Conservation (phyloP, 2,888 invertebrate genomes). For the Xylophagus ater region DNA sequence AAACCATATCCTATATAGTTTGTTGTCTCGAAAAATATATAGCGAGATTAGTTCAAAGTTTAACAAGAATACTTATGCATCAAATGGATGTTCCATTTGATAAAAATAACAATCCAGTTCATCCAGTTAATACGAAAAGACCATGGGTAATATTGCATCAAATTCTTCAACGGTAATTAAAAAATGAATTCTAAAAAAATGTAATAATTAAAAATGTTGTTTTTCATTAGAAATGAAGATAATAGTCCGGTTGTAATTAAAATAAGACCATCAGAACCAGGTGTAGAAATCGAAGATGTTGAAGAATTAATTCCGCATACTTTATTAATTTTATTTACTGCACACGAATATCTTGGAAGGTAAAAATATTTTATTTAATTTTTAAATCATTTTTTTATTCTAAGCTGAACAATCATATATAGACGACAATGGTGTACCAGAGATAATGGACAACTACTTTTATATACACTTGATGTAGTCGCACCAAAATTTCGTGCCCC, state of each 20-base stretch:
- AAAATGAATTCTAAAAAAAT: conserved; percentile 1
- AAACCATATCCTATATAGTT: conserved; percentile 24
- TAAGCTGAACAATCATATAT: no score
- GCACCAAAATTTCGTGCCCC: conserved; percentile 58
- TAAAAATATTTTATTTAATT: conserved; percentile 24
- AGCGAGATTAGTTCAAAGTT: conserved; percentile 58
- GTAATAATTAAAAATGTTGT: conserved; percentile 8
- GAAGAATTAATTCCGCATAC: conserved; percentile 57
- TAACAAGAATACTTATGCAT: conserved; percentile 63
- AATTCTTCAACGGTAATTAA: conserved; percentile 50
- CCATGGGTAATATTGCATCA: conserved; percentile 80
- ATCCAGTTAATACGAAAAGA: conserved; percentile 57
- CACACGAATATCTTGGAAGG: conserved; percentile 71
- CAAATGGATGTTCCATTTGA: conserved; percentile 54
- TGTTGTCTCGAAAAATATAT: conserved; percentile 48
- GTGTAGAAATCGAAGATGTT: conserved; percentile 37
- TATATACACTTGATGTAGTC: conserved; percentile 64
- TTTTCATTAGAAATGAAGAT: conserved; percentile 45
- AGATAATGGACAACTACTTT: conserved; percentile 64
- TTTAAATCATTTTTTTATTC: conserved; percentile 10
- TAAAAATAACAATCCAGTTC: conserved; percentile 50
- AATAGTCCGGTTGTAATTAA: conserved; percentile 47
- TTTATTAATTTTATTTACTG: conserved; percentile 64
- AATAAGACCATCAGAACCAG: conserved; percentile 20
- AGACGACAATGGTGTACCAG: conserved; percentile 68